Evolutionary conservation across 2,888 invertebrate species (phyloP).

Genomic region (Stenodera caucasica): DNA sequence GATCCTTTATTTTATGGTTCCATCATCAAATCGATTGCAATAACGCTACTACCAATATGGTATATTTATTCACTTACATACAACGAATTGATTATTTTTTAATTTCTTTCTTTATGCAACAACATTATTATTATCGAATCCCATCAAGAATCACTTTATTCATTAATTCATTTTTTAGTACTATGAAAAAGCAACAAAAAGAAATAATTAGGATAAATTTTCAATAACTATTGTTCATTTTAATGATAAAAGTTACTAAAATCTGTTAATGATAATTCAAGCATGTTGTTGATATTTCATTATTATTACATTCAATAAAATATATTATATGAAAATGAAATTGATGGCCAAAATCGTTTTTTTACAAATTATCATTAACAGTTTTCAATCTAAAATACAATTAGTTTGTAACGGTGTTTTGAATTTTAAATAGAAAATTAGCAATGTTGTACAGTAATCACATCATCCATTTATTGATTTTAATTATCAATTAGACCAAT

Average conservation of each 20-base stretch:
- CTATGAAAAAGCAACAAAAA: too few relatives aligned
- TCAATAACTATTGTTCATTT: not conserved
- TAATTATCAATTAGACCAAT: slow-evolving; percentile 17
- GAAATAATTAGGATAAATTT: too few relatives aligned
- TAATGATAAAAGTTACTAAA: not conserved
- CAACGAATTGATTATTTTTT: too few relatives aligned
- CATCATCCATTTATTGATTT: slow-evolving; percentile 15
- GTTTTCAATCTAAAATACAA: slow-evolving; percentile 17
- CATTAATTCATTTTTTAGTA: too few relatives aligned
- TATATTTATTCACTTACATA: slow-evolving; percentile 12
- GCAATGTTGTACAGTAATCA: slow-evolving; percentile 12
- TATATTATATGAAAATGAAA: too few relatives aligned
- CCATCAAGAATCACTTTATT: too few relatives aligned
- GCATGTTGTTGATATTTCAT: too few relatives aligned
- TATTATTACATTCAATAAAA: too few relatives aligned
- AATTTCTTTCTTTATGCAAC: too few relatives aligned
- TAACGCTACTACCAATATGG: slow-evolving; percentile 11
- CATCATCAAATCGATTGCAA: slow-evolving; percentile 13
- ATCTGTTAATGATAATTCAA: not conserved
- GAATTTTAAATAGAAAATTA: slow-evolving; percentile 4
- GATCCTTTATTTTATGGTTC: slow-evolving; percentile 11
- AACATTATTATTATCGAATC: too few relatives aligned
- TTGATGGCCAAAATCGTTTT: not conserved
- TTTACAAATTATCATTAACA: not conserved
- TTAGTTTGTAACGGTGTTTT: slow-evolving; percentile 10